Percentiles rank a stretch among this genome's conserved stretches.
These are phyloP conservation scores for Channa argus DNA, from an alignment of 2,113 vertebrate species.

Conservation along the genomic window DNA sequence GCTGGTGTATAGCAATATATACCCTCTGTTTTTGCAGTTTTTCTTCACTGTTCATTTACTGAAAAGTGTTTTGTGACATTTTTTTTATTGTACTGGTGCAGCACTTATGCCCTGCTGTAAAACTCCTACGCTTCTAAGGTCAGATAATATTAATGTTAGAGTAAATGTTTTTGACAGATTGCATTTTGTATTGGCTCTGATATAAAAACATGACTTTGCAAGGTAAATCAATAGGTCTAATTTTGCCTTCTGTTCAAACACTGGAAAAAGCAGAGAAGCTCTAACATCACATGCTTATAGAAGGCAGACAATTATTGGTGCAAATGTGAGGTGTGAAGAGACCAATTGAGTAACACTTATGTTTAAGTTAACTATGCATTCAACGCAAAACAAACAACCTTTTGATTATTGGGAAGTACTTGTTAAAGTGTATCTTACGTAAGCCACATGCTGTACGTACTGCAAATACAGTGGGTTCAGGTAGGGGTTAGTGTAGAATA, in stretches of 20 bases:
- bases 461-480: slow-evolving; percentile 9
- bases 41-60: slow-evolving; percentile 2
- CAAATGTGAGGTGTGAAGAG: neutral
- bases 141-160: neutral
- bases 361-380: neutral
- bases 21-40: neutral
- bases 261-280: neutral
- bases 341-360: neutral
- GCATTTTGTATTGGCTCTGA: neutral
- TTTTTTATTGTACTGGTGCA: neutral
- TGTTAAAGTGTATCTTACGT: neutral
- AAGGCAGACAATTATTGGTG: neutral
- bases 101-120: neutral
- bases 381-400: neutral
- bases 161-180: neutral
- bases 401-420: neutral
- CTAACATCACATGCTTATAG: neutral
- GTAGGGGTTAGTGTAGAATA: slow-evolving; percentile 3
- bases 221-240: neutral
- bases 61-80: neutral
- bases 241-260: no score
- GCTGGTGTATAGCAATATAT: slow-evolving; percentile 23
- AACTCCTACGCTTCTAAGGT: neutral
- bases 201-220: neutral
- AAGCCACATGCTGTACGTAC: neutral